Conservation (phyloP, 2,888 invertebrate genomes). For the Leucozona laternaria region DNA sequence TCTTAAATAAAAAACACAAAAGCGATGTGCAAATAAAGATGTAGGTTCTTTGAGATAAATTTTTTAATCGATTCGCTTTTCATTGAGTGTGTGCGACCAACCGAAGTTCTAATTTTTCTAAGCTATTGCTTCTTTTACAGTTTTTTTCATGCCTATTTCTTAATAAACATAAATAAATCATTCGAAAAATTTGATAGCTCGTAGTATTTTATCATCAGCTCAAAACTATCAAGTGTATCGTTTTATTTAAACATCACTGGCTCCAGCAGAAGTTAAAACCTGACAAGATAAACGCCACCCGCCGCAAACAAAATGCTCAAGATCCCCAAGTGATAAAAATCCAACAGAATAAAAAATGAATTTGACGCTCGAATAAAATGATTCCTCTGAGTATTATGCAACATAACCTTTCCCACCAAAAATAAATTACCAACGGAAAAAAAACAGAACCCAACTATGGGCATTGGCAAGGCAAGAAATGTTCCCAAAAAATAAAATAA, state of each 20-base stretch:
- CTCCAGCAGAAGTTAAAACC: background rate
- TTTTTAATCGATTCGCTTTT: too few species aligned
- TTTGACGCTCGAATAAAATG: background rate
- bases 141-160: too few species aligned
- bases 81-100: too few species aligned
- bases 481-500: slow-evolving; percentile 11
- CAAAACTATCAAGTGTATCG: too few species aligned
- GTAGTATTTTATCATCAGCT: too few species aligned
- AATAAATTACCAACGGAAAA: slow-evolving; percentile 9
- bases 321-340: slow-evolving; percentile 2
- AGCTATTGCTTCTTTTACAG: too few species aligned
- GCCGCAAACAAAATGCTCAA: background rate
- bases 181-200: too few species aligned
- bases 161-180: too few species aligned
- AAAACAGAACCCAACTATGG: background rate
- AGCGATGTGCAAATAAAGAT: too few species aligned
- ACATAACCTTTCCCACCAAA: slow-evolving; percentile 37
- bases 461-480: background rate
- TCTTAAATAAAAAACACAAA: too few species aligned
- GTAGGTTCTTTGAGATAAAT: too few species aligned
- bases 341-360: slow-evolving; percentile 9
- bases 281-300: background rate
- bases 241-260: background rate
- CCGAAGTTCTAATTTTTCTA: too few species aligned
- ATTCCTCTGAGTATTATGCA: slow-evolving; percentile 46